These are phyloP conservation scores for Montipora foliosa DNA, from an alignment of 64 coral and sea anemone genomes.

Conservation along the genomic window DNA sequence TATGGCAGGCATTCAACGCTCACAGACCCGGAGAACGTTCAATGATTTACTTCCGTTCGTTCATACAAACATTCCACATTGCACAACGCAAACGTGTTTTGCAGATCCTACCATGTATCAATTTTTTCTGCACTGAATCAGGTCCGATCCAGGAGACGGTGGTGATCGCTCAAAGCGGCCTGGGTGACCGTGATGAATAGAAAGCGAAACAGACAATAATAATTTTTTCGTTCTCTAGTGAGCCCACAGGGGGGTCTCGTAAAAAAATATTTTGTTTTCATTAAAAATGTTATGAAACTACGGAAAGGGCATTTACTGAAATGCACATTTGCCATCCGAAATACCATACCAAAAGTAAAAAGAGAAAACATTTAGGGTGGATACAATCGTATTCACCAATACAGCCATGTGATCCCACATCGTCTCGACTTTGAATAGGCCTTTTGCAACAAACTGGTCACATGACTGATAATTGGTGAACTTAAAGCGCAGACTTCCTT, in stretches of 20 bases:
- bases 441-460: too few relatives aligned
- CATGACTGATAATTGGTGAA: too few relatives aligned
- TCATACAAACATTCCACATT: constrained; percentile 41
- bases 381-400: too few relatives aligned
- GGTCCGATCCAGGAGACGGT: constrained; percentile 4
- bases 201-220: constrained; percentile 45
- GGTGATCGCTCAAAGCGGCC: constrained; percentile 16
- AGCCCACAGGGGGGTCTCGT: background rate
- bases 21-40: background rate
- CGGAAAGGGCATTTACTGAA: too few relatives aligned
- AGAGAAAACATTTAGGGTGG: too few relatives aligned
- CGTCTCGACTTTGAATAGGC: too few relatives aligned
- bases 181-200: constrained; percentile 8
- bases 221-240: background rate
- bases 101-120: constrained; percentile 46
- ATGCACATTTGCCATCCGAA: too few relatives aligned
- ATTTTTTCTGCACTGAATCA: constrained; percentile 12
- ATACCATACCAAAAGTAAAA: too few relatives aligned
- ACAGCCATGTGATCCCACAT: too few relatives aligned
- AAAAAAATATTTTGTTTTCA: too few relatives aligned
- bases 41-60: constrained; percentile 7
- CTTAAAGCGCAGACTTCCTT: too few relatives aligned
- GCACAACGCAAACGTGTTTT: constrained; percentile 24
- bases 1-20: background rate
- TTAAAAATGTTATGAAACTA: too few relatives aligned